phyloP scores from a whole-genome alignment of 2,888 invertebrate genomes.

The Aricia artaxerxes region DNA sequence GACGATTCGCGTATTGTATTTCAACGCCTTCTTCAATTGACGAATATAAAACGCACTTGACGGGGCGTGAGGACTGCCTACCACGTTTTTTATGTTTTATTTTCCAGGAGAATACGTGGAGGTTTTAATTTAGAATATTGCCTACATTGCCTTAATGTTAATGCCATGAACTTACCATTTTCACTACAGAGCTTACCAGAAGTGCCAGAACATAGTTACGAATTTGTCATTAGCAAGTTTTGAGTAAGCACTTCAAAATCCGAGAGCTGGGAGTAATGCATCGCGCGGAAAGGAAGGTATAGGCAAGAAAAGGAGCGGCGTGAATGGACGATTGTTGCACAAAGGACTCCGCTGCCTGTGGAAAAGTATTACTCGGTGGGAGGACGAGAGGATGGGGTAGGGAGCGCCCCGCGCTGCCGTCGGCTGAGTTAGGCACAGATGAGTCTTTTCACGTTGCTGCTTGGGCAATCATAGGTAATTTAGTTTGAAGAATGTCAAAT shows the following conservation, averaged over 20 bases:
- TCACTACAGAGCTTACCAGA: not conserved
- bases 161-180: not conserved
- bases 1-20: not conserved
- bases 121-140: not conserved
- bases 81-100: not conserved
- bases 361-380: slow-evolving; percentile 39
- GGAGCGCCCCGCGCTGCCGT: not conserved
- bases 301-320: slow-evolving; percentile 36
- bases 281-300: slow-evolving; percentile 30
- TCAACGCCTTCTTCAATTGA: not conserved
- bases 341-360: slow-evolving; percentile 36
- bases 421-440: not conserved
- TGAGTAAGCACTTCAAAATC: slow-evolving; percentile 12
- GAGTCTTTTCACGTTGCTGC: slow-evolving; percentile 3
- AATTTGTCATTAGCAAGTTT: slow-evolving; percentile 7
- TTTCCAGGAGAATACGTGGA: not conserved
- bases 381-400: slow-evolving; percentile 29
- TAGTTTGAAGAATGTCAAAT: not conserved
- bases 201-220: not conserved
- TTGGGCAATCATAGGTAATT: not conserved
- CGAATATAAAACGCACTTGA: slow-evolving; percentile 4
- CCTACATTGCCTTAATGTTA: not conserved
- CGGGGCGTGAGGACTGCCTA: not conserved
- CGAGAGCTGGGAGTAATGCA: slow-evolving; percentile 24
- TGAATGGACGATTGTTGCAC: slow-evolving; percentile 40